phyloP scores from a whole-genome alignment of 2,888 invertebrate species.

The Eristalinus aeneus region DNA sequence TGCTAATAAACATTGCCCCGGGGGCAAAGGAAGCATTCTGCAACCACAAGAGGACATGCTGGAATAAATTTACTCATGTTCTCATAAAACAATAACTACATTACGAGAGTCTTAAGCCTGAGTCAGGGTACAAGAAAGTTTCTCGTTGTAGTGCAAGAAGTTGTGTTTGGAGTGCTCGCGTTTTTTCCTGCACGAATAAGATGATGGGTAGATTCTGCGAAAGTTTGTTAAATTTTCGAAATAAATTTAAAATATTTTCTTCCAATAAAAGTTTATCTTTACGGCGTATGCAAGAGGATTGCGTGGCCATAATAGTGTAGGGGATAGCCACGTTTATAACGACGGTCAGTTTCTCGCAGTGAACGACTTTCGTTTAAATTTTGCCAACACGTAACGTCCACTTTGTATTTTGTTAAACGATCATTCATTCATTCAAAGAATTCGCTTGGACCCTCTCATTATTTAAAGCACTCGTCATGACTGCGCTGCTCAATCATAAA shows the following conservation, averaged over 20 bases:
- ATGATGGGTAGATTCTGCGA: constrained; percentile 27
- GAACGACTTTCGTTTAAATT: too few relatives aligned
- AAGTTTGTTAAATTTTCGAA: constrained; percentile 32
- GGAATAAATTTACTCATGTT: constrained; percentile 32
- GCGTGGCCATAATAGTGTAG: too few relatives aligned
- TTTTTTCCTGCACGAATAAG: constrained; percentile 7
- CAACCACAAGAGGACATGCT: constrained; percentile 1
- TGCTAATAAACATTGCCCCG: constrained; percentile 48
- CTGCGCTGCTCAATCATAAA: constrained; percentile 43
- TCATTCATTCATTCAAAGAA: too few relatives aligned
- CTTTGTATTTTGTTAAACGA: too few relatives aligned
- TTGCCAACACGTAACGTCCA: too few relatives aligned
- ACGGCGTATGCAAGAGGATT: too few relatives aligned
- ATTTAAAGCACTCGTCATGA: constrained; percentile 14
- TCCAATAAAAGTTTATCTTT: too few relatives aligned
- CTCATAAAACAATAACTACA: constrained; percentile 55
- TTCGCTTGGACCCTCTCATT: background rate
- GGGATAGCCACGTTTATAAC: too few relatives aligned
- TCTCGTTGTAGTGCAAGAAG: constrained; percentile 31
- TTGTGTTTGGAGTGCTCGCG: background rate
- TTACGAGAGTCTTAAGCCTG: constrained; percentile 12
- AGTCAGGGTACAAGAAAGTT: constrained; percentile 32
- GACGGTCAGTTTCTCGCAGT: too few relatives aligned
- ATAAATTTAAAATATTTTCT: too few relatives aligned
- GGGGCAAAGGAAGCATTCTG: constrained; percentile 5